Evolutionary conservation across 2,888 invertebrate genomes (phyloP).

Genomic region (Hesperia comma): DNA sequence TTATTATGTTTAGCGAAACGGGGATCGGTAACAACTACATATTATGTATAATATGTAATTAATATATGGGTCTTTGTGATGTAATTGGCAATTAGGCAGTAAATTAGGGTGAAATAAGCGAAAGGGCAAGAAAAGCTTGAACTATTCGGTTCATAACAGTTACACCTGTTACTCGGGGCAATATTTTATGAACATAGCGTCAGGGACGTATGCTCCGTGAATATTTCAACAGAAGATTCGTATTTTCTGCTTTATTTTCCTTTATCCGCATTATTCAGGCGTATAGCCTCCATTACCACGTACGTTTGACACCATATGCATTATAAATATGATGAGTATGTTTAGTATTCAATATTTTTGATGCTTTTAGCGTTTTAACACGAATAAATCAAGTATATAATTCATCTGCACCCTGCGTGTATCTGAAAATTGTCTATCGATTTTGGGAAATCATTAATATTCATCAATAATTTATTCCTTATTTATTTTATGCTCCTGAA

Average conservation of each 20-base stretch:
- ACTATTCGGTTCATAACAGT: constrained; percentile 46
- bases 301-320: not conserved
- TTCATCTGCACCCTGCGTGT: too few species aligned
- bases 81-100: not conserved
- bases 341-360: too few species aligned
- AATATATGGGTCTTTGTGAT: too few species aligned
- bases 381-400: too few species aligned
- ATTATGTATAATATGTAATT: too few species aligned
- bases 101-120: constrained; percentile 44
- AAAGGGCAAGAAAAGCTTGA: constrained; percentile 48
- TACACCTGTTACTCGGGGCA: constrained; percentile 57
- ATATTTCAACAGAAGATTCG: constrained; percentile 32
- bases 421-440: too few species aligned
- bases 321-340: not conserved
- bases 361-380: too few species aligned
- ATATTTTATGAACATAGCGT: constrained; percentile 49
- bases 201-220: constrained; percentile 44
- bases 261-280: constrained; percentile 9
- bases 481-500: too few species aligned
- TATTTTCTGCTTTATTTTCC: constrained; percentile 17
- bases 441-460: too few species aligned
- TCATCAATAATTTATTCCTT: too few species aligned
- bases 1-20: too few species aligned
- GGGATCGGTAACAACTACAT: too few species aligned
- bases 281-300: not conserved